These are phyloP conservation scores for Lamprologus ornatipinnis DNA, from an alignment of 2,113 vertebrate species.

Conservation along the genomic window DNA sequence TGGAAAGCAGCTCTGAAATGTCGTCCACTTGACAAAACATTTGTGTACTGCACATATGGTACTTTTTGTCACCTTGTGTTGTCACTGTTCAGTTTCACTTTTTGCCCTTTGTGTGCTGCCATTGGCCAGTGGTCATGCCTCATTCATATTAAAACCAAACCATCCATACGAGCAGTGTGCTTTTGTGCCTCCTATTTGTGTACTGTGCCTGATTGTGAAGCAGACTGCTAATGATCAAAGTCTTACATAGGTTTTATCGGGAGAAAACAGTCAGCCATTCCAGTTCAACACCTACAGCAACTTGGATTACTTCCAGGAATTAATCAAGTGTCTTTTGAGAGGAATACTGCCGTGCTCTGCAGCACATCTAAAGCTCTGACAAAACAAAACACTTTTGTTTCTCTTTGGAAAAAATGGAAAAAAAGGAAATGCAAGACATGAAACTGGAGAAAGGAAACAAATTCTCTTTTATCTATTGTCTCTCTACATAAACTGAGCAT, in stretches of 20 bases:
- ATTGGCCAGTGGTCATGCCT: neutral
- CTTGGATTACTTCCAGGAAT: conserved; percentile 21
- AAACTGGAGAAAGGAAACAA: conserved; percentile 18
- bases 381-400: conserved; percentile 39
- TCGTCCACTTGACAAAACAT: neutral
- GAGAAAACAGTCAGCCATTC: neutral
- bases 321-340: conserved; percentile 29
- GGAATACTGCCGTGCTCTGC: neutral
- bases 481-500: conserved; percentile 4
- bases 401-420: neutral
- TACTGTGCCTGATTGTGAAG: neutral
- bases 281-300: neutral
- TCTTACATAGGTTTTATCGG: neutral
- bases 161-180: rapidly evolving
- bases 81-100: rapidly evolving
- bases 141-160: neutral
- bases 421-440: neutral
- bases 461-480: conserved; percentile 26
- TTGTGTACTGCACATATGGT: neutral
- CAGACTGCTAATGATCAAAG: neutral
- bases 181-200: neutral
- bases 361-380: conserved; percentile 12
- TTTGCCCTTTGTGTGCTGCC: neutral
- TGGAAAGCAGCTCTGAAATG: neutral
- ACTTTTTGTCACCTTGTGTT: neutral